Percentiles rank a stretch among this genome's conserved stretches.
Conservation (phyloP, 2,113 vertebrate genomes). For the Tiliqua scincoides region DNA sequence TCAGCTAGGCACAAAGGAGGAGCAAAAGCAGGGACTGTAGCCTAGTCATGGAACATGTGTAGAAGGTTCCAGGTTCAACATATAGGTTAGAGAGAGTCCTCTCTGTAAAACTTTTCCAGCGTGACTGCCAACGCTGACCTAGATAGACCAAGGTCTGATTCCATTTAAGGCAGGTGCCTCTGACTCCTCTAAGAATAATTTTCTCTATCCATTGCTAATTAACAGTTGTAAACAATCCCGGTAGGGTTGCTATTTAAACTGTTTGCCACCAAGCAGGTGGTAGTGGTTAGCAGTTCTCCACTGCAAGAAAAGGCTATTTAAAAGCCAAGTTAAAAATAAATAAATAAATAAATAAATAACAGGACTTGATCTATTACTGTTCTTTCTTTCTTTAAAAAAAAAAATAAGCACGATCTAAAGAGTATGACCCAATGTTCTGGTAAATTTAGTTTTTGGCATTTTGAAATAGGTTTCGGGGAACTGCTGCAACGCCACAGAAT, state of each 20-base stretch:
- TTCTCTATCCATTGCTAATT: not conserved
- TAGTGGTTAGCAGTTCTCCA: not conserved
- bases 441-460: slow-evolving; percentile 48
- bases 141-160: too few relatives aligned
- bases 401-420: slow-evolving; percentile 14
- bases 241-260: not conserved
- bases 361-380: not conserved
- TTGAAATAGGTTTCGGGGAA: slow-evolving; percentile 46
- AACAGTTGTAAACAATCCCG: not conserved
- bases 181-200: too few relatives aligned
- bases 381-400: not conserved
- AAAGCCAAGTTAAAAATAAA: not conserved
- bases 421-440: slow-evolving; percentile 29
- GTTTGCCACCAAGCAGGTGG: not conserved
- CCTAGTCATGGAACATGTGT: too few relatives aligned
- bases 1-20: not conserved
- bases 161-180: too few relatives aligned
- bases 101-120: too few relatives aligned
- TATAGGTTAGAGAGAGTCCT: too few relatives aligned
- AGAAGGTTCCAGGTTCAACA: too few relatives aligned
- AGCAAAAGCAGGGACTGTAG: not conserved
- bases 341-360: not conserved
- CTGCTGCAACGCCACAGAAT: not conserved
- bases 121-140: too few relatives aligned
- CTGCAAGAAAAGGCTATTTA: not conserved